Evolutionary conservation across 2,797 vertebrate species (phyloP).

Genomic region (Lagorchestes hirsutus): DNA sequence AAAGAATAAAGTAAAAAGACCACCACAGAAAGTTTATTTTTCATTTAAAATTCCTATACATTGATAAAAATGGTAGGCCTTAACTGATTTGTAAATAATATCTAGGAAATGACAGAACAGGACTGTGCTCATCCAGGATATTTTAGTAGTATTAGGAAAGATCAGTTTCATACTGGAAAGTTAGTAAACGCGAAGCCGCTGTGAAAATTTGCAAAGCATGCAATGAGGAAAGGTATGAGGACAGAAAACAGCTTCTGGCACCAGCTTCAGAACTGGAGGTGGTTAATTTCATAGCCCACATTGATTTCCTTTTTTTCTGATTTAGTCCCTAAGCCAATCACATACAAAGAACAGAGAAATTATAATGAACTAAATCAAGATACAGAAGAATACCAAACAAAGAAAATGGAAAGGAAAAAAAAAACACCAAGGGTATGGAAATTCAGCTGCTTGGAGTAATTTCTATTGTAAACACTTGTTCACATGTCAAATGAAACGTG

Average conservation of each 20-base stretch:
- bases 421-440: slow-evolving; percentile 84
- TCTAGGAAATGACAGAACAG: slow-evolving; percentile 63
- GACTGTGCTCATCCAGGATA: slow-evolving; percentile 58
- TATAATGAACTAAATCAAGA: slow-evolving; percentile 77
- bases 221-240: slow-evolving; percentile 84
- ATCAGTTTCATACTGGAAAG: slow-evolving; percentile 77
- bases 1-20: slow-evolving; percentile 59
- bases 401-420: slow-evolving; percentile 75
- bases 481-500: slow-evolving; percentile 59
- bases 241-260: slow-evolving; percentile 96
- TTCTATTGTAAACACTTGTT: slow-evolving; percentile 79
- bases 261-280: slow-evolving; percentile 96
- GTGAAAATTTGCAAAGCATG: slow-evolving; percentile 85
- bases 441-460: slow-evolving; percentile 80
- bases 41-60: slow-evolving; percentile 59
- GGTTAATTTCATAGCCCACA: slow-evolving; percentile 89
- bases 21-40: slow-evolving; percentile 12
- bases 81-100: slow-evolving; percentile 54
- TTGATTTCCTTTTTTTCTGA: slow-evolving; percentile 68
- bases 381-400: slow-evolving; percentile 70
- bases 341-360: slow-evolving; percentile 72
- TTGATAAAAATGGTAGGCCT: slow-evolving; percentile 20
- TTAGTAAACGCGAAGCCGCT: slow-evolving; percentile 82
- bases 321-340: slow-evolving; percentile 84
- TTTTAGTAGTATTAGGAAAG: slow-evolving; percentile 65